These are phyloP conservation scores for Pemphigus obesinymphae DNA, from an alignment of 1,140 invertebrate species.

Conservation along the genomic window DNA sequence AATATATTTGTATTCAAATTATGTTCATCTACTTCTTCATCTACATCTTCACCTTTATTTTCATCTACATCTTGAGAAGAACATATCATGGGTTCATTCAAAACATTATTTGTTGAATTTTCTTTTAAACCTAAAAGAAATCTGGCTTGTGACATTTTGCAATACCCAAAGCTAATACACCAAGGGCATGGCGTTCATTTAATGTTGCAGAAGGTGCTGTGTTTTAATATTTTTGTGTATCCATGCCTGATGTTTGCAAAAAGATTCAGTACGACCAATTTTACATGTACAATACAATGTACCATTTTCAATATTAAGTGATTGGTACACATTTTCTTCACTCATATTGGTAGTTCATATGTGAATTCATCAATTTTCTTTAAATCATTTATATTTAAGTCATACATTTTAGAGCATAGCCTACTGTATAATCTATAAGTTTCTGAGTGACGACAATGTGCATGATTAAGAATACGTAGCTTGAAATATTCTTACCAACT, in stretches of 20 bases:
- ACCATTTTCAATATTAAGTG: not conserved
- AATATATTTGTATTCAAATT: not conserved
- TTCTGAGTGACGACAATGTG: not conserved
- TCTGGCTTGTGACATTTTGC: not conserved
- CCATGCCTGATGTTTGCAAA: slow-evolving; percentile 1
- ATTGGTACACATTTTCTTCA: not conserved
- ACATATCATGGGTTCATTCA: not conserved
- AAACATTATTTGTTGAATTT: not conserved
- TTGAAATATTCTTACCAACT: not conserved
- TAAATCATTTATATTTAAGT: not conserved
- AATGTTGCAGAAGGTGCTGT: not conserved
- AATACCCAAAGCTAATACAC: not conserved
- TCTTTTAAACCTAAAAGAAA: not conserved
- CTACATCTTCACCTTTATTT: not conserved
- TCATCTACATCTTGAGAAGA: not conserved
- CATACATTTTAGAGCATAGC: not conserved
- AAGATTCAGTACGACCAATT: not conserved
- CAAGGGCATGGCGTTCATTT: not conserved
- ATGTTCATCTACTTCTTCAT: not conserved
- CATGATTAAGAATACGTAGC: not conserved
- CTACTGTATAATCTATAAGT: not conserved
- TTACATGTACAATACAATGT: not conserved
- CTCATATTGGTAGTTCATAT: not conserved
- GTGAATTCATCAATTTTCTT: too few species aligned
- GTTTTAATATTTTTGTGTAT: not conserved